These are phyloP conservation scores for Volucella bombylans DNA, from an alignment of 2,888 invertebrate species.

Conservation along the genomic window DNA sequence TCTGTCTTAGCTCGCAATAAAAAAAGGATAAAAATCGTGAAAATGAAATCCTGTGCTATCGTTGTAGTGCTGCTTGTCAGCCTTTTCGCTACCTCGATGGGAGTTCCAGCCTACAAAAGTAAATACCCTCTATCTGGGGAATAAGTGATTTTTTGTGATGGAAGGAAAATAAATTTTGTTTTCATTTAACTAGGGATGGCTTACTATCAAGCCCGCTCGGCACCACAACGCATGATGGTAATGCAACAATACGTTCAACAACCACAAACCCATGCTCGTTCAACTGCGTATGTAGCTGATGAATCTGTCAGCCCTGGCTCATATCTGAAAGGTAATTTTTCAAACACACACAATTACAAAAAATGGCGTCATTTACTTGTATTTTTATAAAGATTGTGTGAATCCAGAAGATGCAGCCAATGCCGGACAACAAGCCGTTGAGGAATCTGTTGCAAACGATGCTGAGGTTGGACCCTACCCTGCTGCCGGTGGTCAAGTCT, in stretches of 20 bases:
- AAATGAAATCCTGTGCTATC: conserved; percentile 58
- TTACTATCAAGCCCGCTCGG: conserved; percentile 76
- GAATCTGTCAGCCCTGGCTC: conserved; percentile 81
- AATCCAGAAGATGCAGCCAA: conserved; percentile 78
- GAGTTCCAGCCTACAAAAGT: conserved; percentile 63
- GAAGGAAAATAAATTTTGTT: conserved; percentile 10
- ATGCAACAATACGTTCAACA: conserved; percentile 80
- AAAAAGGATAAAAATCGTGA: conserved; percentile 66
- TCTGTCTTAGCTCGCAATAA: conserved; percentile 19
- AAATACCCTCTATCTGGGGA: conserved; percentile 1
- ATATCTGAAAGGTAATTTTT: conserved; percentile 80
- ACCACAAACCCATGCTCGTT: conserved; percentile 78
- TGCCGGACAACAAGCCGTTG: conserved; percentile 54
- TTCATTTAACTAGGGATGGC: conserved; percentile 79
- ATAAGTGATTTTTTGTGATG: neutral
- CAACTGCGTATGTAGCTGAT: conserved; percentile 81
- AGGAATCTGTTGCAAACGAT: conserved; percentile 31
- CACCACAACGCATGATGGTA: conserved; percentile 80
- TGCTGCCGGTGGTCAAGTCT: conserved; percentile 53
- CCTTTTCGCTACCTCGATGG: conserved; percentile 63
- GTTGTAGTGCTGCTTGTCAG: conserved; percentile 64
- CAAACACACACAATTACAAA: neutral
- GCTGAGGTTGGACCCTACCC: conserved; percentile 53
- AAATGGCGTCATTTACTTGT: neutral
- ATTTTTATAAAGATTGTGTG: conserved; percentile 79